These are phyloP conservation scores for Lampris incognitus DNA, from an alignment of 2,113 vertebrate genomes.

Conservation along the genomic window DNA sequence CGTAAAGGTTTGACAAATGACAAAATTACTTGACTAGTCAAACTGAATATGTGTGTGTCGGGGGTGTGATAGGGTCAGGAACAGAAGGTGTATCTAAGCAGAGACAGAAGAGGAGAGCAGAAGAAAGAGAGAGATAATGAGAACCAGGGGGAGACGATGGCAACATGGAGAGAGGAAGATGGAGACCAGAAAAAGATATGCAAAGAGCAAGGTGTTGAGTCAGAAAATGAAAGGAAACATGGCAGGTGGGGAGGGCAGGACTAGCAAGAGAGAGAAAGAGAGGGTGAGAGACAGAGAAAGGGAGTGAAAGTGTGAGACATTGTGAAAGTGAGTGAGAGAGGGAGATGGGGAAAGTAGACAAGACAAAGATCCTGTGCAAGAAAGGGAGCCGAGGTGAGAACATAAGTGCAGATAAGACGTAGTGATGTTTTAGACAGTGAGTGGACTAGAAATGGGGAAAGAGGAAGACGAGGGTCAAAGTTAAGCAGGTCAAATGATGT, in stretches of 20 bases:
- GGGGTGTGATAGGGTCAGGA: constrained; percentile 70
- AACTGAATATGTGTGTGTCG: constrained; percentile 40
- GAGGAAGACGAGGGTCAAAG: constrained; percentile 26
- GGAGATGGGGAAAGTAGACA: constrained; percentile 15
- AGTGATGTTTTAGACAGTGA: constrained; percentile 21
- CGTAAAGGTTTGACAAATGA: constrained; percentile 15
- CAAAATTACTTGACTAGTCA: not conserved
- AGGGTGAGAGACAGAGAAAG: not conserved
- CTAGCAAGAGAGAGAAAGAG: not conserved
- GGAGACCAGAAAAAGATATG: constrained; percentile 84
- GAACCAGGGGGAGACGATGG: constrained; percentile 81
- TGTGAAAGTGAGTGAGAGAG: constrained; percentile 22
- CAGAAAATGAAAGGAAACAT: constrained; percentile 78
- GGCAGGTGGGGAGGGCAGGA: constrained; percentile 43
- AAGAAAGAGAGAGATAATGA: constrained; percentile 78
- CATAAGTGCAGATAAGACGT: constrained; percentile 31
- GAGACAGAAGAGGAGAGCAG: constrained; percentile 53
- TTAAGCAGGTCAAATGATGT: constrained; percentile 22
- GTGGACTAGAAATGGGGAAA: not conserved
- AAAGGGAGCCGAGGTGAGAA: not conserved
- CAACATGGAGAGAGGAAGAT: constrained; percentile 78
- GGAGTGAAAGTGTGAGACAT: not conserved
- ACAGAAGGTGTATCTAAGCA: constrained; percentile 58
- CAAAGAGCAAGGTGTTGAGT: constrained; percentile 83
- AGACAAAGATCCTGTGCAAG: constrained; percentile 6